Evolutionary conservation across 2,797 vertebrate genomes (phyloP).

Genomic region (Columba guinea): DNA sequence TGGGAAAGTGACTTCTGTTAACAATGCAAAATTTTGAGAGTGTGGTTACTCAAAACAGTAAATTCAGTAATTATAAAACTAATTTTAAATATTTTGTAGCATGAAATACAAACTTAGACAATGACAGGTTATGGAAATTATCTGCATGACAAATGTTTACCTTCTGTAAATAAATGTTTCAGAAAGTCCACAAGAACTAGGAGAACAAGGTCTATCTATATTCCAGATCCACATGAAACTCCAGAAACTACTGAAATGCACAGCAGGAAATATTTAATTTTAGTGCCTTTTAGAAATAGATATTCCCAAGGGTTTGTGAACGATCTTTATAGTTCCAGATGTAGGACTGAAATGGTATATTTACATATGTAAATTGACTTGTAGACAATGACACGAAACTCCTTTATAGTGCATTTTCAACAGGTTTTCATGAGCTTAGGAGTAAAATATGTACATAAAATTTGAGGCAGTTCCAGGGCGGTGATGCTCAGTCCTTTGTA

Average conservation of each 20-base stretch:
- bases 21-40: neutral
- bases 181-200: neutral
- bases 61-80: neutral
- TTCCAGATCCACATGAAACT: neutral
- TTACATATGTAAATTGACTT: neutral
- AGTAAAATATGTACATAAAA: neutral
- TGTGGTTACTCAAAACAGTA: neutral
- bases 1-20: neutral
- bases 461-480: neutral
- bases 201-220: neutral
- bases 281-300: neutral
- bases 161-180: neutral
- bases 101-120: neutral
- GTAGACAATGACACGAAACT: neutral
- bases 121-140: neutral
- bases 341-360: neutral
- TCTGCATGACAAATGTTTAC: neutral
- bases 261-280: neutral
- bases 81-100: neutral
- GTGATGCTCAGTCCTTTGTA: neutral
- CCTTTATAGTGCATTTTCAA: neutral
- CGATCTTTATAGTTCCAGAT: neutral
- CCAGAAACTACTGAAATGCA: neutral
- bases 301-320: neutral
- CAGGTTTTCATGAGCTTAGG: neutral